These are phyloP conservation scores for Melanophora roralis DNA, from an alignment of 2,888 invertebrate genomes.

Conservation along the genomic window DNA sequence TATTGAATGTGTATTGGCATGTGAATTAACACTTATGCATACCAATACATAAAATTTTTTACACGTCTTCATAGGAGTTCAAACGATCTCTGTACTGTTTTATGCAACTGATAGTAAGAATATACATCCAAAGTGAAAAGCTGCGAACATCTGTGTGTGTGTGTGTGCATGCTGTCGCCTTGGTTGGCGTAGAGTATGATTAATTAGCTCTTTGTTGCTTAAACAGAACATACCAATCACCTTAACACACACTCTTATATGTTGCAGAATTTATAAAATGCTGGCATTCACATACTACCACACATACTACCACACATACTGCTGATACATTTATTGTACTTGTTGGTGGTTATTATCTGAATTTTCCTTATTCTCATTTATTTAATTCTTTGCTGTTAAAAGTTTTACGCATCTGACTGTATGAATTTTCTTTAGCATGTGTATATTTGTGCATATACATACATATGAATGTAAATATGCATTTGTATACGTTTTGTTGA, in stretches of 20 bases:
- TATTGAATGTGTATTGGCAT: too few species aligned
- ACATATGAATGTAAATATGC: background rate
- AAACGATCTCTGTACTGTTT: background rate
- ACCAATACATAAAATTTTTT: too few species aligned
- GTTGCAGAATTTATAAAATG: background rate
- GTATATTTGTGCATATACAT: background rate
- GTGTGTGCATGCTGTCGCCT: background rate
- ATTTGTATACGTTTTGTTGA: background rate
- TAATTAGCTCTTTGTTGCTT: constrained; percentile 41
- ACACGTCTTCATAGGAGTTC: background rate
- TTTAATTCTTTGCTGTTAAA: constrained; percentile 4
- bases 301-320: background rate
- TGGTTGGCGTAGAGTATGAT: constrained; percentile 42
- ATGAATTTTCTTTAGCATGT: constrained; percentile 13
- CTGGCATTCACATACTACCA: background rate
- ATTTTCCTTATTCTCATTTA: constrained; percentile 21
- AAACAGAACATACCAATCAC: background rate
- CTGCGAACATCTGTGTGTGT: background rate
- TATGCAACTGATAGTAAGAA: background rate
- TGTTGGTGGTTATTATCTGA: constrained; percentile 37
- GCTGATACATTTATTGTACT: background rate
- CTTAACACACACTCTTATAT: background rate
- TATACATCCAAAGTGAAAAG: too few species aligned
- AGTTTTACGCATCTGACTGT: constrained; percentile 16
- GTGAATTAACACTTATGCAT: too few species aligned